Percentiles rank a stretch among this genome's conserved stretches.
Evolutionary conservation across 2,113 vertebrate species (phyloP).

Genomic region (Neopipo cinnamomea): DNA sequence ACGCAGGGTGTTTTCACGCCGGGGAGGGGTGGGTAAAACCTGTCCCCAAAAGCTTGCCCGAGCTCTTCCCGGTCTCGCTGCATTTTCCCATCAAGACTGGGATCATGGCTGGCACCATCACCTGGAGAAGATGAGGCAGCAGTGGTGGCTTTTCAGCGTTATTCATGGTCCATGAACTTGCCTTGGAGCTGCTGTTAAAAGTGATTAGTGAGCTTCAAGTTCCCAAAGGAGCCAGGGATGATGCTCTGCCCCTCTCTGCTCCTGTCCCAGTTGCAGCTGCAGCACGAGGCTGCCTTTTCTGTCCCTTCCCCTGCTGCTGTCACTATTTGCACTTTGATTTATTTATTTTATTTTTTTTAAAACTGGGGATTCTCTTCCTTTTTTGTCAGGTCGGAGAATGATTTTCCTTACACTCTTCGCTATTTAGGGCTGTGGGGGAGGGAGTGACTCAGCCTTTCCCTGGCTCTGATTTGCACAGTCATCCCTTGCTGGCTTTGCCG

Average conservation of each 20-base stretch:
- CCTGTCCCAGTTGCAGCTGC: background rate
- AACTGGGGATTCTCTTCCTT: slow-evolving; percentile 37
- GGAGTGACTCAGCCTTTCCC: slow-evolving; percentile 55
- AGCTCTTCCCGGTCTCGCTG: accelerated
- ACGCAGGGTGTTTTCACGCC: accelerated
- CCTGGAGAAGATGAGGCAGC: background rate
- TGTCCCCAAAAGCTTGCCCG: background rate
- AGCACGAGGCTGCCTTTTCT: background rate
- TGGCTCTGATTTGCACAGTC: background rate
- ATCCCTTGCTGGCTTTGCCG: background rate
- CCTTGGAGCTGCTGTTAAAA: background rate
- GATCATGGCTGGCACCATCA: accelerated
- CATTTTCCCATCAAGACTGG: background rate
- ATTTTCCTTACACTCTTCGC: background rate
- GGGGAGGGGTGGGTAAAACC: background rate
- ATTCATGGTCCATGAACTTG: accelerated
- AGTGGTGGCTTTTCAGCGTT: background rate
- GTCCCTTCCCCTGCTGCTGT: background rate
- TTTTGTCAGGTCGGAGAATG: background rate
- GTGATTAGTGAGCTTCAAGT: background rate
- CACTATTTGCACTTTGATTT: background rate
- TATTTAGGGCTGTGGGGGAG: slow-evolving; percentile 43
- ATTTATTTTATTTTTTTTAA: background rate
- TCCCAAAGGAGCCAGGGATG: background rate
- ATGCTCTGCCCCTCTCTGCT: background rate